Evolutionary conservation across 2,888 invertebrate species (phyloP).

Genomic region (Colletes collaris): DNA sequence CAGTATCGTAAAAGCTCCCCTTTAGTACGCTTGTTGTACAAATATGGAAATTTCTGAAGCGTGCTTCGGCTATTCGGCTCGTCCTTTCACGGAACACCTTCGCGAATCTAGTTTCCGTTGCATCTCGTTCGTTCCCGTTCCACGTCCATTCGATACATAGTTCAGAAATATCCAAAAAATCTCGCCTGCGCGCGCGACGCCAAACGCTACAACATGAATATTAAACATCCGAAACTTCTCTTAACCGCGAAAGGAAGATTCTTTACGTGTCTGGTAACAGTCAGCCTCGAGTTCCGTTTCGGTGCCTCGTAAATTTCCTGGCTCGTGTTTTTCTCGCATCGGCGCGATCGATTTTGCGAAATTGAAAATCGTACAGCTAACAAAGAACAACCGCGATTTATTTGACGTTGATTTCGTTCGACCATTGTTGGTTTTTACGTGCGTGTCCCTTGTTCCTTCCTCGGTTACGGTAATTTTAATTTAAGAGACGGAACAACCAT

Average conservation of each 20-base stretch:
- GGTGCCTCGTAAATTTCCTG: background rate
- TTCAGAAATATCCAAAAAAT: conserved; percentile 37
- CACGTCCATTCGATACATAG: conserved; percentile 26
- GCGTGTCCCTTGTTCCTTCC: too few species aligned
- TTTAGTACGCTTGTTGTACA: conserved; percentile 1
- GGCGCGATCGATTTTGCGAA: conserved; percentile 20
- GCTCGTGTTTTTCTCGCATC: background rate
- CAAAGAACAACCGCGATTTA: too few species aligned
- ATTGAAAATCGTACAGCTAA: conserved; percentile 26
- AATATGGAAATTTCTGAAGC: conserved; percentile 37
- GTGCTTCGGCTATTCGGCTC: background rate
- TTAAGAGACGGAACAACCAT: too few species aligned
- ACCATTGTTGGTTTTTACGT: too few species aligned
- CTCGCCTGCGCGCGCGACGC: conserved; percentile 12
- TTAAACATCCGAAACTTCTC: conserved; percentile 20
- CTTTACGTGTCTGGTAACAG: too few species aligned
- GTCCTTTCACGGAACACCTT: conserved; percentile 25
- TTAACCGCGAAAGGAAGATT: background rate
- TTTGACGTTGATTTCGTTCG: too few species aligned
- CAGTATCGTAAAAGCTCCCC: too few species aligned
- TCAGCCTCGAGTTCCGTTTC: background rate
- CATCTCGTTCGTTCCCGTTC: background rate
- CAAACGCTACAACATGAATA: conserved; percentile 22
- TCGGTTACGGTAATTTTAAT: too few species aligned
- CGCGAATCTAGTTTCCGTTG: conserved; percentile 16